Base-by-base conservation (phyloP, 2,113 vertebrate genomes). In the Etia nguti region DNA sequence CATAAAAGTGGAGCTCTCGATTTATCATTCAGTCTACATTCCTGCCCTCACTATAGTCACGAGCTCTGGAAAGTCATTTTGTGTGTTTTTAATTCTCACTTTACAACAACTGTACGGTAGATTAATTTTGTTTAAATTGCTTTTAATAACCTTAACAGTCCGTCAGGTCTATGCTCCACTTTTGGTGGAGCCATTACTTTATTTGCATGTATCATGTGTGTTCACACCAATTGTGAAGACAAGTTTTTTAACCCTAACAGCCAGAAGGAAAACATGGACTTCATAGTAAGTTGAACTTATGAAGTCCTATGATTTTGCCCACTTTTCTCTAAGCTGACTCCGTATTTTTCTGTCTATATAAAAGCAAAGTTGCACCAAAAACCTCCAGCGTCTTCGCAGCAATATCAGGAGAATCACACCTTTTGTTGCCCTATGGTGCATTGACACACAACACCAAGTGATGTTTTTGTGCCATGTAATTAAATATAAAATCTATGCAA, bases 391-490 rank as follows among this genome's bases (percentile, higher is more conserved):
- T 16, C 20, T 62, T 62, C 29, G 20, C 59, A 62, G 16, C 3
- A 2, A 36, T 34, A 11, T 62, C 59, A 62, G 59, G 2, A 36
- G 29, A 62, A 62, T 62, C 31, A 11, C 31, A 62, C 16, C 31
- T 36, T 62, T 36, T 31, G 0, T 7, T 62, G 59, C 34, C 59
- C 34, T 20, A 11, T 11, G 59, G 6, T 62, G 9, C 59, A 62
- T 0, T 20, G 59, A 34, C 59, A 4, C 59, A 34, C 34, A 62
- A 62, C 59, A 62, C 6, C 31, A 62, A 36, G 29, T 20, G 59
- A 62, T 62, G 1, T 1, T 36, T 65, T n/a, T 5, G 10, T 0
- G 10, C 31, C 0, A 0, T 0, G 10, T 8, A n/a, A 65, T 65
- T 12, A 65, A 0, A 65, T n/a, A 62, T 11, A 62, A 36, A 62